Evolutionary conservation across 2,888 invertebrate genomes (phyloP).

Genomic region (Pheosia tremula): DNA sequence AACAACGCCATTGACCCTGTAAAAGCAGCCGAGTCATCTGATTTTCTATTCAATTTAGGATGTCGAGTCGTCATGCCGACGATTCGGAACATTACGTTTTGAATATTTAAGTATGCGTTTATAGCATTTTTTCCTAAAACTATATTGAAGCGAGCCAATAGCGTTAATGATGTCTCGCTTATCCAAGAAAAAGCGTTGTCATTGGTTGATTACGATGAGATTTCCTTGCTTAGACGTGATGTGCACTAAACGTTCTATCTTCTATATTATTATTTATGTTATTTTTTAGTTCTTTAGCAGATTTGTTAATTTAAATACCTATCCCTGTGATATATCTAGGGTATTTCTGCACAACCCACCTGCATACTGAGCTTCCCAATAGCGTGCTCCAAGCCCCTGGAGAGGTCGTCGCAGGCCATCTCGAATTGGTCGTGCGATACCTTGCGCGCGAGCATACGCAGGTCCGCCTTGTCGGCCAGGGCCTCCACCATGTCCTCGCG

Average conservation of each 20-base stretch:
- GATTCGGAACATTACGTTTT: background rate
- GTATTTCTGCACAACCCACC: conserved; percentile 49
- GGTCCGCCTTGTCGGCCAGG: conserved; percentile 90
- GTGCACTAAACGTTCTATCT: no score
- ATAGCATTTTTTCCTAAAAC: no score
- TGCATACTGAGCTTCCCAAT: conserved; percentile 85
- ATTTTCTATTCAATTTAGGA: background rate
- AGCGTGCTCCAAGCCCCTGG: conserved; percentile 86
- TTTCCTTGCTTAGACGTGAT: no score
- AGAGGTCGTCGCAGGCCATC: conserved; percentile 87
- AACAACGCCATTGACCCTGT: background rate
- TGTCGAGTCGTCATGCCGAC: background rate
- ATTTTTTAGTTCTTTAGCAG: no score
- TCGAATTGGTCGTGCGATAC: conserved; percentile 90
- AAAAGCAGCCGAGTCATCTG: conserved; percentile 4
- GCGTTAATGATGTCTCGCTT: no score
- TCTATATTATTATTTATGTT: no score
- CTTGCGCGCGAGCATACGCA: conserved; percentile 87
- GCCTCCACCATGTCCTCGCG: conserved; percentile 89
- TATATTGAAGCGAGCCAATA: no score
- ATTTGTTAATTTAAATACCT: no score
- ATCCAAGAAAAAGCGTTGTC: no score
- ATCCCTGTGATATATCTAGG: no score
- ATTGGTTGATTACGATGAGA: no score
- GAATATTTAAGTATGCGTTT: background rate